These are phyloP conservation scores for Zaprionus davidi DNA, from an alignment of 1,140 invertebrate species.

Conservation along the genomic window DNA sequence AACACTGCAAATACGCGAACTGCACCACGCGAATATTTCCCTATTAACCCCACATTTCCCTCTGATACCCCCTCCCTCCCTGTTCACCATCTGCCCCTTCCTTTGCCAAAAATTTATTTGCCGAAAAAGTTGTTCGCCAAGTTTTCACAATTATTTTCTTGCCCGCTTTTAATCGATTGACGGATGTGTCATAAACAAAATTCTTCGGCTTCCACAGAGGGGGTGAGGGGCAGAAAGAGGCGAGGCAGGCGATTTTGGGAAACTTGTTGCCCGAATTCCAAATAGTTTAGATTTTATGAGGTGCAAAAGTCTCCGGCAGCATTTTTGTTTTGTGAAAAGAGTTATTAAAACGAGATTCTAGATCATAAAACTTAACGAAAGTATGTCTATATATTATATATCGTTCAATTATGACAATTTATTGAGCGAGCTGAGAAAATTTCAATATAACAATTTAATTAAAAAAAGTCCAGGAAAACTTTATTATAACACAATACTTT, in stretches of 20 bases:
- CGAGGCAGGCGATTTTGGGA: not conserved
- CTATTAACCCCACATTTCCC: not conserved
- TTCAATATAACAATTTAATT: not conserved
- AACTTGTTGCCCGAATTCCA: constrained; percentile 3
- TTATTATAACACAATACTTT: not conserved
- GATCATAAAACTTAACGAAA: not conserved
- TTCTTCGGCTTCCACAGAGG: not conserved
- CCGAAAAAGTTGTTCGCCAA: not conserved
- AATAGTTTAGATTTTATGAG: constrained; percentile 5
- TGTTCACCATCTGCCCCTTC: not conserved
- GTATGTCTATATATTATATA: not conserved
- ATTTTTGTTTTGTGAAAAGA: not conserved
- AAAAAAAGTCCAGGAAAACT: not conserved
- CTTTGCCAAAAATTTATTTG: not conserved
- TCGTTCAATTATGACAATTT: not conserved
- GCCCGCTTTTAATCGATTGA: constrained; percentile 4
- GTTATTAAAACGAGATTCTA: constrained; percentile 1
- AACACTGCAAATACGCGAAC: constrained; percentile 19
- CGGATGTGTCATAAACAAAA: constrained; percentile 10
- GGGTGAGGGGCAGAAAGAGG: not conserved
- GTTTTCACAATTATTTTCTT: constrained; percentile 12
- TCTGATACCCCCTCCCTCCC: not conserved
- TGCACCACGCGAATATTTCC: constrained; percentile 13
- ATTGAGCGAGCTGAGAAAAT: not conserved
- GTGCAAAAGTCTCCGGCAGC: constrained; percentile 4